Evolutionary conservation across 2,888 invertebrate species (phyloP), one percentile per base, ranked within the genome.

Genomic region (Brachynemurus nebulosus): DNA sequence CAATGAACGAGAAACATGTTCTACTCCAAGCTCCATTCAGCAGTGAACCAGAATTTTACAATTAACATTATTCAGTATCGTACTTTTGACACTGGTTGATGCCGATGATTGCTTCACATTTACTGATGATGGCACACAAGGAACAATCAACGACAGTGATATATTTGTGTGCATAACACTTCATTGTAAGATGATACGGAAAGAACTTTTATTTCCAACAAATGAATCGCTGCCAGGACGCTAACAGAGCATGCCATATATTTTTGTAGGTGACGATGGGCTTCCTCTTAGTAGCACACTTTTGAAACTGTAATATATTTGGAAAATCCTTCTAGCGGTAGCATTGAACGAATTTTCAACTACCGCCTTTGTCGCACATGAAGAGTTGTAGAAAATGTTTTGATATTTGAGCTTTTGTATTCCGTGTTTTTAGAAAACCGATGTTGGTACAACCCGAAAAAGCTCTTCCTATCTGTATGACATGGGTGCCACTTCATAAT

Each of bases 1-100:
- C 58, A 9, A 49, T 57, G 23, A 56, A 58, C 40, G 58, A 57
- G 8, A 59, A 59, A 47, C 56, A 55, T 44, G 40, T 51, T 27
- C 8, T 46, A 16, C 40, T 55, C 5, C 50, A 57, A 46, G 46
- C 51, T 25, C 57, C 57, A 18, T 20, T 46, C 12, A 48, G 53
- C 39, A 51, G 48, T 40, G 52, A 53, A 42, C 50, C 47, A 14
- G 50, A 53, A 33, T 53, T 45, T 37, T 52, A 47, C 23, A 53
- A 52, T 42, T 53, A 52, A 37, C 52, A 53, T 46, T 44, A 18
- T 52, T 51, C 38, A 55, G 53, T 41, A 49, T 55, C 38, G 50
- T 54, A 6, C 34, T 42, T 14, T 45, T 51, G 43, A 47, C 47
- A 18, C 39, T 51, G 12, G 50, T 46, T 25, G 48, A 51, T 45